Evolutionary conservation across 2,113 vertebrate genomes (phyloP).

Genomic region (Hucho hucho): DNA sequence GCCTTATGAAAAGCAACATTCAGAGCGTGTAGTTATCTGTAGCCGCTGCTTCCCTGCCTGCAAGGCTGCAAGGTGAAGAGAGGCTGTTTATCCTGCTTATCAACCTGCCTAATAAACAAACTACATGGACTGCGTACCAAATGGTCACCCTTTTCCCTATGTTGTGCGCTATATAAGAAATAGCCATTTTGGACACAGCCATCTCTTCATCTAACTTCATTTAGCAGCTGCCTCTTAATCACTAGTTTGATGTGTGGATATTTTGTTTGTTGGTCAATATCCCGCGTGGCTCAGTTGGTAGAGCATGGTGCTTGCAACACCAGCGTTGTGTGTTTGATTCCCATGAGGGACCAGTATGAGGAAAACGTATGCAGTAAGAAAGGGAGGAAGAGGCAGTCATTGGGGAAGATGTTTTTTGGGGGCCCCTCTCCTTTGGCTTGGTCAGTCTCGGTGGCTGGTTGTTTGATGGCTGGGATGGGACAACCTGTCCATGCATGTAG

Average conservation of each 20-base stretch:
- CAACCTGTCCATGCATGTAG: constrained; percentile 64
- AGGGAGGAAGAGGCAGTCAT: too few species aligned
- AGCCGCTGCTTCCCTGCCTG: constrained; percentile 23
- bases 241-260: neutral
- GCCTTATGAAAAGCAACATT: constrained; percentile 53
- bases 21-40: constrained; percentile 53
- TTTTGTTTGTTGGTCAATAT: constrained; percentile 37
- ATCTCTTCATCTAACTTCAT: neutral
- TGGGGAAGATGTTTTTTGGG: constrained; percentile 11
- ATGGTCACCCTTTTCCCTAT: too few species aligned
- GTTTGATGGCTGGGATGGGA: constrained; percentile 50
- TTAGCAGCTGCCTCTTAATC: neutral
- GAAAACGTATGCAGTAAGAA: too few species aligned
- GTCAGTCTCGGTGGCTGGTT: constrained; percentile 62
- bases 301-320: too few species aligned
- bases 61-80: constrained; percentile 45
- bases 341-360: too few species aligned
- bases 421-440: constrained; percentile 33
- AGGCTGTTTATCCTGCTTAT: constrained; percentile 59
- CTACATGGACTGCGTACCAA: too few species aligned
- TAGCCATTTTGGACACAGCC: neutral
- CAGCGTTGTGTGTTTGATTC: too few species aligned
- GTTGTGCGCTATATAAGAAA: too few species aligned
- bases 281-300: too few species aligned
- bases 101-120: constrained; percentile 44